Evolutionary conservation across 35 echinoderm and acorn worm species (phyloP), one percentile per base, ranked within the genome.

Genomic region (Heliocidaris erythrogramma): DNA sequence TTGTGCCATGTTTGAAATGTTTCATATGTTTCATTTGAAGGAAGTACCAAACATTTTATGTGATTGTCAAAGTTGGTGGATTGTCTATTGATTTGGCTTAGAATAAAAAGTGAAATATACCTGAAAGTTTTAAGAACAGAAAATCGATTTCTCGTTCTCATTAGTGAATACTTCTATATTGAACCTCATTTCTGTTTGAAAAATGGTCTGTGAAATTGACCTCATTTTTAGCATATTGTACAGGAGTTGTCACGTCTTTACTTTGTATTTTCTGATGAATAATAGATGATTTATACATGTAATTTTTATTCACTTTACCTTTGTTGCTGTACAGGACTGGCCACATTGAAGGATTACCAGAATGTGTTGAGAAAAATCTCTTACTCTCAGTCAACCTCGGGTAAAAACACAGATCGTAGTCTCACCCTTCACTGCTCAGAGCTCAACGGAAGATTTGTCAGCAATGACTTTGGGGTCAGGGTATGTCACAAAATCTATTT

Each of bases 371-470:
- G 85, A 8, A 85, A 96, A 16, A 92, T 99, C 13, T 60, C 96
- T 6, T 99, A 99, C 59, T 48, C 91, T 47, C 94, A 96, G 84
- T 60, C 27, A 17, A 32, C 92, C 2, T 92, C 69, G 0, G 61
- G 90, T 30, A 85, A 95, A 16, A 71, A 85, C 30, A 30, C 89
- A 12, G 78, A 95, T 13, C 92, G 95, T 31, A 91, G 78, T 31
- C 91, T 99, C 35, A 96, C 95, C 17, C 60, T 99, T 0, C 85
- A 71, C 32, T 99, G 98, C 90, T 96, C 97, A 31, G 97, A 99
- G 91, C 97, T 99, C 16, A 99, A 97, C 21, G 97, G 97, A 94
- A 96, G 98, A 65, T 99, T 97, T 86, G 49, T 95, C 48, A 99
- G 98, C 91, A 97, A 97, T 95, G 89, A 95, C 18, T 97, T 95